Conservation (phyloP, 2,113 vertebrate genomes). For the Bubo bubo region DNA sequence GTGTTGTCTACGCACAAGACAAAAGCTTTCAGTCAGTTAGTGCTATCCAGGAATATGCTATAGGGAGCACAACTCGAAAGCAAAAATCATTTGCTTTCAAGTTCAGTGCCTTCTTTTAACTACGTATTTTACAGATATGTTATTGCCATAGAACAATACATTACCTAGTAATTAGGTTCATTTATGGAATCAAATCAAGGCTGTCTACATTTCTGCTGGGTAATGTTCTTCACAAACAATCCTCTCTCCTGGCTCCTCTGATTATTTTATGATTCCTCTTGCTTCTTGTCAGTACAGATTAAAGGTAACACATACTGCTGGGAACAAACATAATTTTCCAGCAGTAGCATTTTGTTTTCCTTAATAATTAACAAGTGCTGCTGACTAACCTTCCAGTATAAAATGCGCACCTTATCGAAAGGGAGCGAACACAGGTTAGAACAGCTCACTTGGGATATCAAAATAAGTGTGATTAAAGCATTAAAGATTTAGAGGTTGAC, state of each 20-base stretch:
- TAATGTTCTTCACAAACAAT: conserved; percentile 66
- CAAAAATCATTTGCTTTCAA: neutral
- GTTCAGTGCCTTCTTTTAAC: neutral
- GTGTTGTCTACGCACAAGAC: neutral
- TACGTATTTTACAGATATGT: neutral
- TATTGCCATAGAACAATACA: conserved; percentile 21
- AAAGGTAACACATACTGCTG: conserved; percentile 76
- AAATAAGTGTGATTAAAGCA: conserved; percentile 79
- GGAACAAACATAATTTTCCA: conserved; percentile 78
- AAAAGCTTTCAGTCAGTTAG: neutral
- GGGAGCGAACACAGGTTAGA: conserved; percentile 60
- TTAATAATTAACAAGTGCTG: conserved; percentile 80
- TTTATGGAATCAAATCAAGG: conserved; percentile 63
- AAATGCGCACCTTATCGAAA: conserved; percentile 67
- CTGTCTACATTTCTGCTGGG: conserved; percentile 67
- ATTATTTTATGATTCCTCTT: conserved; percentile 73
- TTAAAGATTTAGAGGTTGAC: conserved; percentile 81
- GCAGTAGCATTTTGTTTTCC: conserved; percentile 78
- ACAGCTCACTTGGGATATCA: conserved; percentile 66
- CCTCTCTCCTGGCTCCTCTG: conserved; percentile 52
- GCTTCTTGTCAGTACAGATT: conserved; percentile 75
- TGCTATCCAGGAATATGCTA: neutral
- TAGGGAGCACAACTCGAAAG: neutral
- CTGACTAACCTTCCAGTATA: conserved; percentile 69
- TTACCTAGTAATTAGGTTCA: conserved; percentile 60